Conservation (phyloP, 2,113 vertebrate species). For the Datnioides undecimradiatus region DNA sequence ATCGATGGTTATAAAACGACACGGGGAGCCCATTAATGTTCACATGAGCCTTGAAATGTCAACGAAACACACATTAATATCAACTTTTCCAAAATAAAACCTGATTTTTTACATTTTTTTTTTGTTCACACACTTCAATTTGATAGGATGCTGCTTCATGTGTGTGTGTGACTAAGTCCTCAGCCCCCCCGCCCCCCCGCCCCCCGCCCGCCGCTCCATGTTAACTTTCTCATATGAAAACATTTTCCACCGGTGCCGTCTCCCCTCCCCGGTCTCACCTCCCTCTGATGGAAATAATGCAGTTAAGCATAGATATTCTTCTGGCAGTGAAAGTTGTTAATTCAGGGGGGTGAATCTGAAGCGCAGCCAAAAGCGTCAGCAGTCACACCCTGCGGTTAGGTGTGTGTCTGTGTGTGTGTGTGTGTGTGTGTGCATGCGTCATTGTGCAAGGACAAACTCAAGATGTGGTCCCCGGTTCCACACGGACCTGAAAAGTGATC, state of each 20-base stretch:
- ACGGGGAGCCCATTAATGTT: neutral
- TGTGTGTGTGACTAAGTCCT: slow-evolving; percentile 8
- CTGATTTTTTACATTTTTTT: too few species aligned
- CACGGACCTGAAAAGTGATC: slow-evolving; percentile 28
- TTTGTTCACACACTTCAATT: neutral
- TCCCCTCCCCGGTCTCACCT: neutral
- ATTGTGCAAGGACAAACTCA: slow-evolving; percentile 61
- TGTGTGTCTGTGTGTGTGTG: slow-evolving; percentile 12
- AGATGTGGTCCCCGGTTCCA: slow-evolving; percentile 11
- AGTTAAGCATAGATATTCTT: too few species aligned
- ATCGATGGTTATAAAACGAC: neutral
- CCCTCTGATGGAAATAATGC: neutral
- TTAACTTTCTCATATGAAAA: slow-evolving; percentile 24
- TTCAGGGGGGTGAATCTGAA: neutral
- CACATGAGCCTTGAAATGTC: too few species aligned
- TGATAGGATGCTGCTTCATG: neutral
- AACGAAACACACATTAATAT: too few species aligned
- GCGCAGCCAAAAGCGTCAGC: slow-evolving; percentile 27
- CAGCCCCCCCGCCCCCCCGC: neutral
- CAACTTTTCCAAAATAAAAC: too few species aligned
- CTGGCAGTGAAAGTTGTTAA: slow-evolving; percentile 1
- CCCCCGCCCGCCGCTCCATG: neutral
- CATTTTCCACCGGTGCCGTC: too few species aligned
- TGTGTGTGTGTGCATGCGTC: slow-evolving; percentile 25
- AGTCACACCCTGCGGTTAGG: slow-evolving; percentile 75